phyloP scores from a whole-genome alignment of 2,113 vertebrate genomes.

The Stegastes partitus region DNA sequence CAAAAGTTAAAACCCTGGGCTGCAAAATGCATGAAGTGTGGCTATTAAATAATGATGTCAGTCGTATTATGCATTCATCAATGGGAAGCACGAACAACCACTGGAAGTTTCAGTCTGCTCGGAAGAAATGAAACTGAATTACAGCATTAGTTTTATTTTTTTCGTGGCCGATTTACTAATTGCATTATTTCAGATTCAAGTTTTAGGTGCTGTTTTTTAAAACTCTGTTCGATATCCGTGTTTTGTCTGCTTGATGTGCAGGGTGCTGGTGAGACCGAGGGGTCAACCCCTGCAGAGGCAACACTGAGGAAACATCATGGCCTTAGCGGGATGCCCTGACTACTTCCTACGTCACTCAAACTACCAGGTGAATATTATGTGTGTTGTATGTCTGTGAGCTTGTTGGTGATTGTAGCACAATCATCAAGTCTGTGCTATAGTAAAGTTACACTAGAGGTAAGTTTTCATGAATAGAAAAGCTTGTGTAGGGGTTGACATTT shows the following conservation, averaged over 20 bases:
- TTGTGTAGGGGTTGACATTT: neutral
- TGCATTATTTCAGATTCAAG: too few species aligned
- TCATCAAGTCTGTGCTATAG: neutral
- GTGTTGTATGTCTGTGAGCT: neutral
- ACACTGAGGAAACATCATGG: slow-evolving; percentile 82
- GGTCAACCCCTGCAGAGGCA: slow-evolving; percentile 76
- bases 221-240: neutral
- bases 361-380: slow-evolving; percentile 81
- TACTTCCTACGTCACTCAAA: slow-evolving; percentile 90
- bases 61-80: too few species aligned
- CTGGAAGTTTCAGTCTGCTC: too few species aligned
- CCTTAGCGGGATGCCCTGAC: slow-evolving; percentile 93
- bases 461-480: neutral
- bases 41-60: too few species aligned
- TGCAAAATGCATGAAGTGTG: too few species aligned
- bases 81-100: too few species aligned
- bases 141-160: too few species aligned
- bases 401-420: neutral
- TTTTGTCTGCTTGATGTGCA: slow-evolving; percentile 31
- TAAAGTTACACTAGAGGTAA: neutral
- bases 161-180: too few species aligned
- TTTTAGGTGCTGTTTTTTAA: slow-evolving; percentile 3
- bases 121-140: too few species aligned
- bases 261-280: slow-evolving; percentile 63
- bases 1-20: too few species aligned